Evolutionary conservation across 1,140 invertebrate species (phyloP).

Genomic region (Eulimnadia texana): DNA sequence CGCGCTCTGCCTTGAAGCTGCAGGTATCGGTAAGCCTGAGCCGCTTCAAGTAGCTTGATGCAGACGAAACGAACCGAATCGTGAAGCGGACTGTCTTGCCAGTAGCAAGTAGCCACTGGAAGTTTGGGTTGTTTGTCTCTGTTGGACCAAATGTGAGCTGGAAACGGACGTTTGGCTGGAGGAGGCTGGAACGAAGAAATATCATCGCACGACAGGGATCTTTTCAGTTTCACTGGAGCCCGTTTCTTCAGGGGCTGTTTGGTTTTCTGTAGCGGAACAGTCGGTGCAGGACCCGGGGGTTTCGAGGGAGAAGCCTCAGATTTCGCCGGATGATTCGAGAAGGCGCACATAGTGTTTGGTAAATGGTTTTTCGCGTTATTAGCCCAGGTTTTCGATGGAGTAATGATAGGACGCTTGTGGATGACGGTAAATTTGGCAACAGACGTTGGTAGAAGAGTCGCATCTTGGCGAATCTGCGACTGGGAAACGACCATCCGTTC

Average conservation of each 20-base stretch:
- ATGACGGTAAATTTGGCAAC: conserved; percentile 6
- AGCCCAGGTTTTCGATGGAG: neutral
- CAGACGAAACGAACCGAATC: neutral
- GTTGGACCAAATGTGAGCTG: conserved; percentile 3
- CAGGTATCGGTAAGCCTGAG: neutral
- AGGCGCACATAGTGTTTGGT: conserved; percentile 4
- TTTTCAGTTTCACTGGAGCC: neutral
- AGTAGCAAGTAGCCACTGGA: neutral
- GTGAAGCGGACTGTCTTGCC: conserved; percentile 7
- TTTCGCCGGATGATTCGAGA: conserved; percentile 1
- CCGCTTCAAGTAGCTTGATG: conserved; percentile 3
- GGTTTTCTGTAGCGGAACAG: neutral
- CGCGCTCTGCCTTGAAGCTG: conserved; percentile 3
- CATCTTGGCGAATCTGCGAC: conserved; percentile 1
- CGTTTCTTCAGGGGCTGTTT: neutral
- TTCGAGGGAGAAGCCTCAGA: neutral
- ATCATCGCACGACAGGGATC: conserved; percentile 1
- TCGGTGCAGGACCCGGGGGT: neutral
- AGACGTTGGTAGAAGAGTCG: neutral
- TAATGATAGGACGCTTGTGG: neutral
- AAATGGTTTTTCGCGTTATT: too few species aligned
- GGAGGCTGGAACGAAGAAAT: conserved; percentile 1
- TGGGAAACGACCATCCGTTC: neutral
- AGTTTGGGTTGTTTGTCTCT: neutral
- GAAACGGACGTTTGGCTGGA: conserved; percentile 2